Conservation (phyloP, 2,113 vertebrate genomes). For the Cebidichthys violaceus region DNA sequence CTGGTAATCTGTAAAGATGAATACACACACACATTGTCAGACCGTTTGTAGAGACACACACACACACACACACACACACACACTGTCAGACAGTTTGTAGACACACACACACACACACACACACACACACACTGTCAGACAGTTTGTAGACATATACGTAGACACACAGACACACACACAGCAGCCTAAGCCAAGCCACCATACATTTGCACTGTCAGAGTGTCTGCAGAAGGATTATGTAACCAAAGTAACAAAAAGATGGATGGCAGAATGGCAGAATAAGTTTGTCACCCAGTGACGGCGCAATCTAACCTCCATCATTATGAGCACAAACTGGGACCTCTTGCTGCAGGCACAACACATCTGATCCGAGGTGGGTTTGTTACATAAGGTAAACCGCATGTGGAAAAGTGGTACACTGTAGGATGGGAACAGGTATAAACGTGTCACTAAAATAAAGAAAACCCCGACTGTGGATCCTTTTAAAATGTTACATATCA, state of each 20-base stretch:
- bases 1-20: neutral
- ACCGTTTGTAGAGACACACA: neutral
- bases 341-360: conserved; percentile 16
- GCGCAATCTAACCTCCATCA: conserved; percentile 31
- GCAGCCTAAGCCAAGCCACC: neutral
- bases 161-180: conserved; percentile 4
- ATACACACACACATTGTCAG: neutral
- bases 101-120: neutral
- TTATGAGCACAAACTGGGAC: conserved; percentile 29
- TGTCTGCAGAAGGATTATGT: conserved; percentile 53
- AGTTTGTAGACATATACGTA: neutral
- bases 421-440: neutral
- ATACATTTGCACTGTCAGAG: conserved; percentile 19
- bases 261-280: conserved; percentile 9
- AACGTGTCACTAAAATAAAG: conserved; percentile 32
- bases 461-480: neutral
- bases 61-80: neutral
- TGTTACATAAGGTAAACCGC: conserved; percentile 41
- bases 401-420: conserved; percentile 34
- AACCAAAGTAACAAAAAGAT: conserved; percentile 58
- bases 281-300: conserved; percentile 19
- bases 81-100: neutral
- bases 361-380: conserved; percentile 8
- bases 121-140: conserved; percentile 13
- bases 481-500: conserved; percentile 14